Conservation (phyloP, 2,888 invertebrate species). For the Plagodis dolabraria region DNA sequence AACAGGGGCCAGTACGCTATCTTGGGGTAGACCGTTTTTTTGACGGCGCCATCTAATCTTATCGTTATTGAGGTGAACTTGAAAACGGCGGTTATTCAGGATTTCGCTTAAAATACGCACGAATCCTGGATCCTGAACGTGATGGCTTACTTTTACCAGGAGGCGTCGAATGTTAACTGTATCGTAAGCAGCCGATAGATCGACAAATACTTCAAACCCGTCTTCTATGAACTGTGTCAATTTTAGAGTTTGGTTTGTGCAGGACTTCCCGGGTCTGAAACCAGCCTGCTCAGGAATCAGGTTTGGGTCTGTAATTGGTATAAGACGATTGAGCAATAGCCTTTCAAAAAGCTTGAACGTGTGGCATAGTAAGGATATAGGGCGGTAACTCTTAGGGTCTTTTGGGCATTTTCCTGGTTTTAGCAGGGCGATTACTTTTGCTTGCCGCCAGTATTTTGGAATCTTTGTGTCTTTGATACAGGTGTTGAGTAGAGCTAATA, state of each 20-base stretch:
- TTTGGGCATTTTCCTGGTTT: neutral
- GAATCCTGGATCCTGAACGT: no score
- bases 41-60: no score
- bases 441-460: neutral
- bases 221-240: neutral
- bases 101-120: no score
- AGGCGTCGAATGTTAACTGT: no score
- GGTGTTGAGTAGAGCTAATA: neutral
- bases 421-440: neutral
- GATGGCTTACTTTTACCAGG: no score
- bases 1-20: neutral
- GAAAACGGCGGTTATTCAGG: no score
- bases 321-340: neutral
- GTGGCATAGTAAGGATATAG: neutral
- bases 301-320: neutral
- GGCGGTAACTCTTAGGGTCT: neutral
- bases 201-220: neutral
- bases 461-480: neutral
- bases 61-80: no score
- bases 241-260: neutral
- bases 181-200: no score
- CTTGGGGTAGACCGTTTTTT: neutral
- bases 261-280: neutral
- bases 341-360: neutral
- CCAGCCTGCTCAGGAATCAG: neutral